Conservation (phyloP, 2,888 invertebrate species). For the Drosophila leonis region DNA sequence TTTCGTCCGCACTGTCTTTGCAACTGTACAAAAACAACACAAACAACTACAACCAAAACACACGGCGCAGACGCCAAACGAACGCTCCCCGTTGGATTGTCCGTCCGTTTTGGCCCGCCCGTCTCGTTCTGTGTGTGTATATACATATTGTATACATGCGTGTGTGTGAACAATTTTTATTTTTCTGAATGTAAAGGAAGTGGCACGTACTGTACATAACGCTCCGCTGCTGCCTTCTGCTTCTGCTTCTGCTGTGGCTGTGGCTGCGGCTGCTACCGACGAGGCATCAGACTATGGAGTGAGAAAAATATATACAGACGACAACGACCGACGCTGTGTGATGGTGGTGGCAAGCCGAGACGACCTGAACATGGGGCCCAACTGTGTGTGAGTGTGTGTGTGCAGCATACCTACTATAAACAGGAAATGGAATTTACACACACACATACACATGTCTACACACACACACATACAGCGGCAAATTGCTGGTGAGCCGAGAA, state of each 20-base stretch:
- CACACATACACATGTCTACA: conserved; percentile 20
- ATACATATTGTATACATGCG: conserved; percentile 19
- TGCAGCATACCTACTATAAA: conserved; percentile 73
- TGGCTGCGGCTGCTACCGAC: conserved; percentile 56
- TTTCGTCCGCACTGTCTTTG: conserved; percentile 65
- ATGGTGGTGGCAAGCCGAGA: conserved; percentile 56
- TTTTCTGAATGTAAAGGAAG: conserved; percentile 81
- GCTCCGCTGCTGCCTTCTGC: conserved; percentile 57
- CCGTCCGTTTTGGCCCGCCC: conserved; percentile 46
- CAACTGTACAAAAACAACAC: conserved; percentile 76
- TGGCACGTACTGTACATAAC: conserved; percentile 79
- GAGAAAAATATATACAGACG: conserved; percentile 56
- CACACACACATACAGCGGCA: conserved; percentile 29
- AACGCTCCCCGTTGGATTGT: conserved; percentile 44
- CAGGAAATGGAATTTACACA: conserved; percentile 80
- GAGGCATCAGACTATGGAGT: conserved; percentile 59
- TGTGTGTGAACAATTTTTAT: conserved; percentile 71
- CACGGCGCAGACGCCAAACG: conserved; percentile 73
- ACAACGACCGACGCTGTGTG: conserved; percentile 50
- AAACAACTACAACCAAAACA: conserved; percentile 39
- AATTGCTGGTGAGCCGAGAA: conserved; percentile 67
- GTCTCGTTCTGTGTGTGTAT: conserved; percentile 31
- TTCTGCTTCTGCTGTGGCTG: conserved; percentile 40
- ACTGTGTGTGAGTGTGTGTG: conserved; percentile 25
- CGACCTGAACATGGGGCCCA: conserved; percentile 36